Base-by-base conservation (phyloP, 1,140 invertebrate species). In the Microvelia longipes region DNA sequence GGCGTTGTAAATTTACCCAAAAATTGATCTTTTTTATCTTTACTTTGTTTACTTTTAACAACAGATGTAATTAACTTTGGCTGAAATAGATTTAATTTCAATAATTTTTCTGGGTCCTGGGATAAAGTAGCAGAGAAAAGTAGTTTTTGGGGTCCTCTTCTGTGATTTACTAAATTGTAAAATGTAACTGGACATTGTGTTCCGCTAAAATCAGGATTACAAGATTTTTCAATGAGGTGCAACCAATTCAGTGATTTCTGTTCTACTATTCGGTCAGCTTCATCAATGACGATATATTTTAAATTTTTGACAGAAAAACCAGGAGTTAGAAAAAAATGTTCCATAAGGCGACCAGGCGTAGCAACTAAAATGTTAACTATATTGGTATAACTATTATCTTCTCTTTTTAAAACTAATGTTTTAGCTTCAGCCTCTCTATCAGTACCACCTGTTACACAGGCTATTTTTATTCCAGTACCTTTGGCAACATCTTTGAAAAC, bases 81-180 rank as follows among this genome's bases (percentile, higher is more conserved):
- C 77, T 93, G 88, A 77, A 94, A 97, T 0, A 99, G 81, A 19
- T 89, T 87, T 71, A 98, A 83, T 70, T 88, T 85, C 74, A 93
- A 87, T 28, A 99, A 82, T 77, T 94, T 92, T 80, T 98, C 94
- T 5, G 96, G 94, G 83, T 98, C 93, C 77, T 96, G 92, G 0
- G 94, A 93, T 13, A 98, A 78, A 1, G 96, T 98, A 2, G 96
- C 96, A 14, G 96, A 98, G 77, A 98, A 96, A 13, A 98, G 80
- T 2, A 98, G 80, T 79, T 98, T 98, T 71, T 98, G 95, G 1
- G 94, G 87, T 69, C 73, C 67, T 60, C 27, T 29, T 67, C 28
- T 64, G 25, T 24, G 25, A 11, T 11, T 24, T 5, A 26, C 2
- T 24, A 64, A 24, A 64, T 64, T 64, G 24, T 64, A 24, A 64